Evolutionary conservation across 2,888 invertebrate genomes (phyloP).

Genomic region (Cephus pulcher): DNA sequence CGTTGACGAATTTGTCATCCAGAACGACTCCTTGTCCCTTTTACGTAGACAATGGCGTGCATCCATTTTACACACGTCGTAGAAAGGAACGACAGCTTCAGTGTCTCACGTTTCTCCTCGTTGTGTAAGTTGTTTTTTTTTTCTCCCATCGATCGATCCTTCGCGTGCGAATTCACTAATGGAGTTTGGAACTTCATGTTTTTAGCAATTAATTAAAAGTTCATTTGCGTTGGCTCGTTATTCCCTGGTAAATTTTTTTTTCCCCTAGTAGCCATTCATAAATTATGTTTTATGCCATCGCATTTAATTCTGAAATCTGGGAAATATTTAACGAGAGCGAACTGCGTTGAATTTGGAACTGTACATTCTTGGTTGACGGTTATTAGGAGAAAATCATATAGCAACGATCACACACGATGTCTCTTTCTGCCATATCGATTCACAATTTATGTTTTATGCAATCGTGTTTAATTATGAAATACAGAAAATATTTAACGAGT

Average conservation of each 20-base stretch:
- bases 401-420: neutral
- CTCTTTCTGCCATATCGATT: neutral
- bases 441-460: neutral
- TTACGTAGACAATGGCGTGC: constrained; percentile 35
- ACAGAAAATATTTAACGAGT: neutral
- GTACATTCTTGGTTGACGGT: neutral
- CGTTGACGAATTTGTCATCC: constrained; percentile 31
- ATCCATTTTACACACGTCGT: constrained; percentile 40
- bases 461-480: neutral
- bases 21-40: constrained; percentile 27
- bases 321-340: neutral
- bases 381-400: neutral
- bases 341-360: neutral
- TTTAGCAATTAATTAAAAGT: neutral
- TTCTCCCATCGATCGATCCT: neutral
- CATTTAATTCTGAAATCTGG: neutral
- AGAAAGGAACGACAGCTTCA: constrained; percentile 39
- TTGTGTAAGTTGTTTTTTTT: constrained; percentile 38
- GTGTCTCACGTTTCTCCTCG: constrained; percentile 36
- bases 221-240: neutral
- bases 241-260: neutral
- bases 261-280: neutral
- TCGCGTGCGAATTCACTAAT: neutral
- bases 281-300: neutral
- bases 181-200: neutral